Percentiles rank a stretch among this genome's conserved stretches.
These are phyloP conservation scores for Beroe forskalii DNA, from an alignment of 37 sponge, comb jelly and placozoan genomes.

Conservation along the genomic window DNA sequence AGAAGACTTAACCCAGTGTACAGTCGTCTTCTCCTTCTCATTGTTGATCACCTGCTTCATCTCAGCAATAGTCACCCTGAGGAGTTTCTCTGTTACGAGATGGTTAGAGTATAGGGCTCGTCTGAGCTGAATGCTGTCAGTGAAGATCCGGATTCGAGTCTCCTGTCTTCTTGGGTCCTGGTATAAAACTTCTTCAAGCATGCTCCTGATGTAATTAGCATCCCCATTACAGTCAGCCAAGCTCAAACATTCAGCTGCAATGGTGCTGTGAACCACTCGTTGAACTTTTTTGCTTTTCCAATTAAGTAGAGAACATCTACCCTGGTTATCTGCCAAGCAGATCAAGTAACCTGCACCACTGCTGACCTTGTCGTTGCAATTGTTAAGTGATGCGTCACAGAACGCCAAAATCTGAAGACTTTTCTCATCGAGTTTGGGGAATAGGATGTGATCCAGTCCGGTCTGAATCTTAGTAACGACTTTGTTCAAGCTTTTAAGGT, in stretches of 20 bases:
- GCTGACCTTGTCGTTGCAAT: background rate
- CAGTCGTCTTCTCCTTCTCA: background rate
- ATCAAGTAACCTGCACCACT: background rate
- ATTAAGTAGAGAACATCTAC: background rate
- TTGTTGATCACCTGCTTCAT: background rate
- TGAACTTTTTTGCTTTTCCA: background rate
- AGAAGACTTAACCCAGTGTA: background rate
- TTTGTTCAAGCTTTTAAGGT: background rate
- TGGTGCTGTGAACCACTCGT: background rate
- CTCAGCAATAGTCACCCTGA: background rate
- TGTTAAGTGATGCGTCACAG: background rate
- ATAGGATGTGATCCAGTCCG: background rate
- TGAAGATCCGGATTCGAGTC: background rate
- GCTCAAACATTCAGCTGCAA: background rate
- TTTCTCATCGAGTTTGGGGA: background rate
- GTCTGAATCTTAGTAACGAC: background rate
- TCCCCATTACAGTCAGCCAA: background rate
- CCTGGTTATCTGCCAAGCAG: background rate
- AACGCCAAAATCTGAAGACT: background rate
- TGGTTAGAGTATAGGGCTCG: background rate
- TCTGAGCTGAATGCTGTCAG: background rate
- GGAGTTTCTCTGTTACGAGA: background rate
- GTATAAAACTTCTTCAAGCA: background rate
- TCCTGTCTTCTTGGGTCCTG: background rate
- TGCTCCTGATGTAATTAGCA: background rate